Base-by-base conservation (phyloP, 2,113 vertebrate species). In the Pimephales promelas region DNA sequence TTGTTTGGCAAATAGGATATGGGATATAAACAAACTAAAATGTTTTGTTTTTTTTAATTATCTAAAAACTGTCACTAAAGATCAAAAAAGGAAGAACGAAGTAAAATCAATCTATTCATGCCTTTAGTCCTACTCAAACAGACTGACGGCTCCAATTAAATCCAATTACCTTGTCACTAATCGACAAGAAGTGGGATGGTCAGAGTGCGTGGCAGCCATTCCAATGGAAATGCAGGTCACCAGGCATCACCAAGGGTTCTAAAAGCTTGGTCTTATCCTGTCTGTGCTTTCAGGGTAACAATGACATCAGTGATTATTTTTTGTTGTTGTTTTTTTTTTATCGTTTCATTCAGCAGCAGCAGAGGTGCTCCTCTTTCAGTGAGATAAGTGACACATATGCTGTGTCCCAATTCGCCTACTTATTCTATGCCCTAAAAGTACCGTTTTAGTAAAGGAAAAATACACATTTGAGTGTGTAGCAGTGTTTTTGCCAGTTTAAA, bases 281-380 rank as follows among this genome's bases (percentile, higher is more conserved):
- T n/a, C 16, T 18, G 40, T 54, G 26, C 72, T 31, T 28, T 81
- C 64, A 85, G 7, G 20, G 52, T 14, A 45, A 26, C 71, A 13
- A 36, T 81, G 84, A 82, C 71, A 76, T 85, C 71, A 76, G 57
- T 45, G 73, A 77, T 85, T 0, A 1, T 36, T 68, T 66, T 20
- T n/a, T n/a, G n/a, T n/a, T n/a, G n/a, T n/a, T n/a, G n/a, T n/a
- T 64, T 1, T 47, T 47, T 47, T 13, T 68, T 22, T 10, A 68
- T 9, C 10, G n/a, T 54, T 73, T 73, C 52, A 24, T 68, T 31
- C 18, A 31, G 68, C 59, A 66, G 45, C 57, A 56, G 79, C n/a
- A 85, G 52, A 52, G 56, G 26, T 22, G 45, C 54, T 72, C 22
- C 26, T 47, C 20, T 74, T 26, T 80, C 61, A 52, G 22, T 43